Conservation (phyloP, 1,140 invertebrate genomes). For the Musca vetustissima region DNA sequence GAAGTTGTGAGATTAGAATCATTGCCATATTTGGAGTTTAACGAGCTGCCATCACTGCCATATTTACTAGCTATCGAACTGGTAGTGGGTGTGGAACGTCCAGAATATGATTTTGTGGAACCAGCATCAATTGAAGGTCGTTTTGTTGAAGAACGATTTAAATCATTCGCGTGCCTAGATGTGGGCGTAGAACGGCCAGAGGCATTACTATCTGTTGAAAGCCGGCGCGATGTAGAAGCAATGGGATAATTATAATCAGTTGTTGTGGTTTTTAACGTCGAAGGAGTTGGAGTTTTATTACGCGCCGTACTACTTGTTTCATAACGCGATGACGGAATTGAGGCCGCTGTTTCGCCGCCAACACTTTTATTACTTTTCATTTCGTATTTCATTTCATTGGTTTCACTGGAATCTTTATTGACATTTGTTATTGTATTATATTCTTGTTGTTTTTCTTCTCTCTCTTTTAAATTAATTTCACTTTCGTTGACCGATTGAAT, state of each 20-base stretch:
- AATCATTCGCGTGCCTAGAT: not conserved
- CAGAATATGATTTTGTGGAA: too few relatives aligned
- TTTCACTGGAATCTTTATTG: not conserved
- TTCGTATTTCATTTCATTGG: constrained; percentile 28
- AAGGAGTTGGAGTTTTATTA: not conserved
- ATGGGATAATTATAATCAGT: not conserved
- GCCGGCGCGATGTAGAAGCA: too few relatives aligned
- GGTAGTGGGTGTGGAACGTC: too few relatives aligned
- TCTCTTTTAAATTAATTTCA: constrained; percentile 2
- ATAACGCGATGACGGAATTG: not conserved
- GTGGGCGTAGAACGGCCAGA: not conserved
- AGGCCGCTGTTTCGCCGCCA: not conserved
- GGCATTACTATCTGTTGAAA: too few relatives aligned
- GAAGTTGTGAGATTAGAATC: too few relatives aligned
- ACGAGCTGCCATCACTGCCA: too few relatives aligned
- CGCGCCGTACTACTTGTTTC: not conserved
- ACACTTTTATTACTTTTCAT: constrained; percentile 22
- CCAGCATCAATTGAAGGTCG: too few relatives aligned
- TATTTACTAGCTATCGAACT: too few relatives aligned
- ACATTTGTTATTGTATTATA: not conserved
- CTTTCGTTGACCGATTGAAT: not conserved
- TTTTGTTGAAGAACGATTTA: too few relatives aligned
- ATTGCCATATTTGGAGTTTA: too few relatives aligned
- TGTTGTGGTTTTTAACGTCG: not conserved
- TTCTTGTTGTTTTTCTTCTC: constrained; percentile 1